Base-by-base conservation (phyloP, 2,888 invertebrate species). In the Lepidochrysops patricia region DNA sequence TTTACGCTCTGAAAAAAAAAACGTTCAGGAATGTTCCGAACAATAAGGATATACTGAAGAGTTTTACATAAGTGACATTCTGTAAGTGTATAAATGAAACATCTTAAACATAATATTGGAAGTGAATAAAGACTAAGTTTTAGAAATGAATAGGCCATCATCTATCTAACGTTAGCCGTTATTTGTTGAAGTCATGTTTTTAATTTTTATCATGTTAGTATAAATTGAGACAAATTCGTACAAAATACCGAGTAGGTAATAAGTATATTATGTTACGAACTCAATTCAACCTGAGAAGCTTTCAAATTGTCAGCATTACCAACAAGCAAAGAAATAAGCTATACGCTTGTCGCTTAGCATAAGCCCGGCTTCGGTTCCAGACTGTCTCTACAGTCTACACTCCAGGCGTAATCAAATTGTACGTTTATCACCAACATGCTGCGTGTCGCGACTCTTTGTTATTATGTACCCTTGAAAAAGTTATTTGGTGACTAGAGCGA, bases 401-500 rank as follows among this genome's bases (percentile, higher is more conserved):
- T 23, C 9, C 19, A 9, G 19, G 12, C 7, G 19, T 29, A 29
- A 29, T 5, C 29, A 29, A 29, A 29, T 23, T 19, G 13, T 0
- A 13, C 9, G 7, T 43, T 12, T 43, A 23, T 23, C 43, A 43
- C 19, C 43, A 9, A 4, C 19, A 3, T 2, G 1, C 43, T 4
- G 19, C 43, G 43, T 43, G 43, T 43, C 43, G 43, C 4, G 43
- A 43, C 4, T 4, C 13, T 37, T 13, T 50, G 50, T 26, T n/a
- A 50, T 50, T 50, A 50, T 48, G 56, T 62, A 67, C 67, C 66
- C 67, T 68, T 67, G 70, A 69, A 68, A 67, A 54, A 15, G 27
- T 54, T 54, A 54, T 54, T 32, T 32, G 32, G 54, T 54, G 29
- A 52, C 63, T 57, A 64, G 64, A 66, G 63, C 65, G 67, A 62